phyloP scores from a whole-genome alignment of 2,797 vertebrate genomes.

The Poecilia wingei region DNA sequence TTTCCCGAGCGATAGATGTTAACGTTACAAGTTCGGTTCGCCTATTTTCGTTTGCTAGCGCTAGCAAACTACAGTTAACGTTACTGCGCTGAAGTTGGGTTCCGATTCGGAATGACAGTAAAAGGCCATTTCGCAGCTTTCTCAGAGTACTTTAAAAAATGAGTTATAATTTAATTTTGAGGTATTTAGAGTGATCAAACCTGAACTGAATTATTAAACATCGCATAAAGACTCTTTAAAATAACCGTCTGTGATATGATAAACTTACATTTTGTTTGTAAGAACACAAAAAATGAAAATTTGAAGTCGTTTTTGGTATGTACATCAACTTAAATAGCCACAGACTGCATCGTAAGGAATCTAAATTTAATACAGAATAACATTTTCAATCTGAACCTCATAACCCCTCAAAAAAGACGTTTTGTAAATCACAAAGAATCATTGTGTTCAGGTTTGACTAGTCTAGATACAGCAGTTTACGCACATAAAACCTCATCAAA shows the following conservation, averaged over 20 bases:
- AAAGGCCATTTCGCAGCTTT: neutral
- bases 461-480: neutral
- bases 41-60: constrained; percentile 5
- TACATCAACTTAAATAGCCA: neutral
- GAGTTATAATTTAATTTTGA: neutral
- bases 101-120: neutral
- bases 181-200: neutral
- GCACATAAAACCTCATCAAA: neutral
- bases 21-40: constrained; percentile 36
- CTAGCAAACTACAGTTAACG: constrained; percentile 3
- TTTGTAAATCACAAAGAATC: neutral
- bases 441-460: neutral
- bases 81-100: constrained; percentile 2
- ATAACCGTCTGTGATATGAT: neutral
- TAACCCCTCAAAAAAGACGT: neutral
- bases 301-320: neutral
- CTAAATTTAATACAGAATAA: neutral
- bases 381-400: neutral
- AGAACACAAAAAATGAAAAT: neutral
- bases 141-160: neutral
- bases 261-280: neutral
- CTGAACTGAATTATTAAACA: neutral
- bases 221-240: neutral
- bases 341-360: neutral
- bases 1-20: constrained; percentile 1